Evolutionary conservation across 2,888 invertebrate genomes (phyloP), one percentile per base, ranked within the genome.

Genomic region (Synanthedon andrenaeformis): DNA sequence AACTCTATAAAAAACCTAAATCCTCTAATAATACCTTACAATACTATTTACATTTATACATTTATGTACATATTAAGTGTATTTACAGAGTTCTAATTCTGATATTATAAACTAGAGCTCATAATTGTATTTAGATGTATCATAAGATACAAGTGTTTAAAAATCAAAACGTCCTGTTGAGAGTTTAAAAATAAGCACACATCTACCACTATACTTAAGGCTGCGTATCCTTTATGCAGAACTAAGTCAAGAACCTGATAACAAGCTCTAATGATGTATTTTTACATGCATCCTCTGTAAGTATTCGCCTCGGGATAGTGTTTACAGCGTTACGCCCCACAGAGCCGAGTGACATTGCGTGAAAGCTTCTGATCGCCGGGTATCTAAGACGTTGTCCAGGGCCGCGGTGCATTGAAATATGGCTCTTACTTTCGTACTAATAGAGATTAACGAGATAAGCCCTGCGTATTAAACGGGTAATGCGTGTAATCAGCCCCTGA

Each of bases 401-500:
- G 53, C 52, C 53, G 11, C 42, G 55, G 8, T 8, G 14, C 50
- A 8, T 2, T 4, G 49, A 35, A 76, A 65, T 66, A 59, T 64
- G 11, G 54, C 53, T 66, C 59, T 66, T 79, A 73, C 59, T 23
- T 1, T 17, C 3, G 53, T 57, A 23, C 2, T 6, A 28, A 56
- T 74, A 79, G 68, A 61, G 67, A 48, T 53, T 52, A 56, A 52
- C 49, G 49, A 23, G 52, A 42, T 49, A 73, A 56, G 54, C 58
- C 56, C 70, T 70, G 72, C 58, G 14, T 45, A 45, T 45, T 45
- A 45, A 45, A 45, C 45, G 45, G n/a, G 45, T 85, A 85, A 85
- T 83, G 83, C 85, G 82, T 84, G 82, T 85, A 85, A 86, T 85
- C 82, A 84, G 76, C 66, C 75, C 72, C 76, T 85, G 85, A 86